Conservation (phyloP, 2,797 vertebrate genomes). For the Ispidina lecontei region DNA sequence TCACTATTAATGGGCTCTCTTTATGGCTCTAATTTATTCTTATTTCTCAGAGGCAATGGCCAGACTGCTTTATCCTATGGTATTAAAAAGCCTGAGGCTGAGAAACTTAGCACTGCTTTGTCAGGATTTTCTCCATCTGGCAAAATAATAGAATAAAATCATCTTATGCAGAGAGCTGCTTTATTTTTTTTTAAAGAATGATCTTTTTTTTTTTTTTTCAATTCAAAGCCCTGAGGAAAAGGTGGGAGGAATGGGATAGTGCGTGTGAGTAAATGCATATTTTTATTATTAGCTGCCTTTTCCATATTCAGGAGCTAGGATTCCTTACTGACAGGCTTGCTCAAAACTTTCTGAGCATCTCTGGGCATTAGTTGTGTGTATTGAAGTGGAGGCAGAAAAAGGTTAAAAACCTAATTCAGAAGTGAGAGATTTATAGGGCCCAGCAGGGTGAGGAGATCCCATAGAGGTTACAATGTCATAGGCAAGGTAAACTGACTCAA, state of each 20-base stretch:
- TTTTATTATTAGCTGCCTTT: neutral
- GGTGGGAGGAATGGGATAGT: neutral
- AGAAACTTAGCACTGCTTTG: constrained; percentile 20
- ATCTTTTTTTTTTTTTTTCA: neutral
- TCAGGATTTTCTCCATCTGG: constrained; percentile 31
- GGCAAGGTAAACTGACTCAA: neutral
- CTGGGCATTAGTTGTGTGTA: neutral
- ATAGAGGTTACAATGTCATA: neutral
- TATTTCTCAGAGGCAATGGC: neutral
- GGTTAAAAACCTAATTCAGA: neutral
- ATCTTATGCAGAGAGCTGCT: neutral
- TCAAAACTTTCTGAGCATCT: neutral
- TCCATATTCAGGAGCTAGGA: neutral
- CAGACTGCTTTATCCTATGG: neutral
- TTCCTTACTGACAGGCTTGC: neutral
- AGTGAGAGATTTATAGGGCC: neutral
- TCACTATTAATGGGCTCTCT: neutral
- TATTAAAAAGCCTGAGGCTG: constrained; percentile 30
- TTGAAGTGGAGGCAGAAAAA: neutral
- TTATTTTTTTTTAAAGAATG: neutral
- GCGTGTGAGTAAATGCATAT: neutral
- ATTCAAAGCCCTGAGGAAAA: neutral
- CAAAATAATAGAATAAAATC: constrained; percentile 31
- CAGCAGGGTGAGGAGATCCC: neutral
- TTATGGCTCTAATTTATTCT: constrained; percentile 24